Conservation (phyloP, 2,113 vertebrate species). For the Sapayoa aenigma region DNA sequence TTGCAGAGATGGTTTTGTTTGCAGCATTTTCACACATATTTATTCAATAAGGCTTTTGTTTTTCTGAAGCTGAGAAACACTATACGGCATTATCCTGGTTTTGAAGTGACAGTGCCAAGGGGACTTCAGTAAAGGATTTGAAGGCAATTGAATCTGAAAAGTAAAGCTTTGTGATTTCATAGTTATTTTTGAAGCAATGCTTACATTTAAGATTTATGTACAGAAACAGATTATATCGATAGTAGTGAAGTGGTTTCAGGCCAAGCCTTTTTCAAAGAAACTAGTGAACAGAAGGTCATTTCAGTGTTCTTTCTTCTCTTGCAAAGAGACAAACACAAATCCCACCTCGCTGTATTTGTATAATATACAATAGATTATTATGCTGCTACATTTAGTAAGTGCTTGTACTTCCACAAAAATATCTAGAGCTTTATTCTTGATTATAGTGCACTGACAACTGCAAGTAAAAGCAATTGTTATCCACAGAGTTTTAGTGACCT, state of each 20-base stretch:
- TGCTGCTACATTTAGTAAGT: conserved; percentile 10
- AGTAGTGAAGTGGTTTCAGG: conserved; percentile 39
- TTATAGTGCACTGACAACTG: background rate
- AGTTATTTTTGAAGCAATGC: conserved; percentile 66
- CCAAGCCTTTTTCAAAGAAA: conserved; percentile 49
- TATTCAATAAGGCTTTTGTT: conserved; percentile 80
- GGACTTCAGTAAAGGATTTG: conserved; percentile 65
- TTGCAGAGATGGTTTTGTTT: conserved; percentile 72
- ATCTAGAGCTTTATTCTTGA: conserved; percentile 21
- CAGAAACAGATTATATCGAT: conserved; percentile 47
- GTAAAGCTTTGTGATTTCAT: conserved; percentile 73
- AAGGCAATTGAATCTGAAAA: conserved; percentile 72
- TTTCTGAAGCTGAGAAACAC: conserved; percentile 67
- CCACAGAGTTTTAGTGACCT: conserved; percentile 14
- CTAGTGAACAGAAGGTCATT: conserved; percentile 45
- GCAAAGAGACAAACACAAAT: conserved; percentile 42
- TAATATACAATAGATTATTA: conserved; percentile 41
- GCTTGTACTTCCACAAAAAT: conserved; percentile 16
- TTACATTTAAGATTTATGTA: conserved; percentile 64
- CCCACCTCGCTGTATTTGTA: conserved; percentile 26
- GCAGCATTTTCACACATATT: conserved; percentile 77
- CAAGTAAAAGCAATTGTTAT: background rate
- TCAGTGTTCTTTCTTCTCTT: conserved; percentile 18
- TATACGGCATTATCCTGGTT: conserved; percentile 67
- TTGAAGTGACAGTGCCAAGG: conserved; percentile 75